A percentile compares a stretch with the other conserved stretches of the same genome.
phyloP scores from a whole-genome alignment of 2,113 vertebrate species.

The Myotis lucifugus region DNA sequence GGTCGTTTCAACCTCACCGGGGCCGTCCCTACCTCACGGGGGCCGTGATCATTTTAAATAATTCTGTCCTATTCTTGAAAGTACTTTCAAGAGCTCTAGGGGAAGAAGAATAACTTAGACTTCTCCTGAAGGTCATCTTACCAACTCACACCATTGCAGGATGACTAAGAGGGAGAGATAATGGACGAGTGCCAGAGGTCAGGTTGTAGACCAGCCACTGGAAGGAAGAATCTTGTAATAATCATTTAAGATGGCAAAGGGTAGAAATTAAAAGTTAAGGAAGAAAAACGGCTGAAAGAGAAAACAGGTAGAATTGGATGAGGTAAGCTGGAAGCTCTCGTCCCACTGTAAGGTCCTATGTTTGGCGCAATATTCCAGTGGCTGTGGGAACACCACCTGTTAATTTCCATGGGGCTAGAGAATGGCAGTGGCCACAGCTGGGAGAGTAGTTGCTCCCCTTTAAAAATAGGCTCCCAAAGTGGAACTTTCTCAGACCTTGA shows the following conservation, averaged over 20 bases:
- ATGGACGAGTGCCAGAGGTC: not conserved
- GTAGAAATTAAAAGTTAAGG: not conserved
- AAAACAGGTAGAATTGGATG: not conserved
- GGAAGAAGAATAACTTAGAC: not conserved
- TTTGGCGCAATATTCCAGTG: not conserved
- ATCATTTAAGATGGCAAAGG: not conserved
- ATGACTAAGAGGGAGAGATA: not conserved
- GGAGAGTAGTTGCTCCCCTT: not conserved
- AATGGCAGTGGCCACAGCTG: not conserved
- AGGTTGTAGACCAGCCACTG: not conserved
- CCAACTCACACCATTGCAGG: not conserved
- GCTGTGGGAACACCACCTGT: not conserved
- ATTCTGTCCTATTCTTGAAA: conserved; percentile 33
- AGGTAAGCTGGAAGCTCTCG: not conserved
- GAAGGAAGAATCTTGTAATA: not conserved
- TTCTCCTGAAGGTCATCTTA: not conserved
- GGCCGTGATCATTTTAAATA: conserved; percentile 59
- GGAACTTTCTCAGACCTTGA: not conserved
- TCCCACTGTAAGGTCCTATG: fast-evolving
- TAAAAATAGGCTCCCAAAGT: not conserved
- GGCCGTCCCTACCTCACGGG: no score
- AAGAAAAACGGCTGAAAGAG: not conserved
- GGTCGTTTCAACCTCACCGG: no score
- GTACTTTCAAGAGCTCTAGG: not conserved
- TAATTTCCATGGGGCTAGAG: not conserved